Evolutionary conservation across 2,113 vertebrate species (phyloP).

Genomic region (Trachemys scripta): DNA sequence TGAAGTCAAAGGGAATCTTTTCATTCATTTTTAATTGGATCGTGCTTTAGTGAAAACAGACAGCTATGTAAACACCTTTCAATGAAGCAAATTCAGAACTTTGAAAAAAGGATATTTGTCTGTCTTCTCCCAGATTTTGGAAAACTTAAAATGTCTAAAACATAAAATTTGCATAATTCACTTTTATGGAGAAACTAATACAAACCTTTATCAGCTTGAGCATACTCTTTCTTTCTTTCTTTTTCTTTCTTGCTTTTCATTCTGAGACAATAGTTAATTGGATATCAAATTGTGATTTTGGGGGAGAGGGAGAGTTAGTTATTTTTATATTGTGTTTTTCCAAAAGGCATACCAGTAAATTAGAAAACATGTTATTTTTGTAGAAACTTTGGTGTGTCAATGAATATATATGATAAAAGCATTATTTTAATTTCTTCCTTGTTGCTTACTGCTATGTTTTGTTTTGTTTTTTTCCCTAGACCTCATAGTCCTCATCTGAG

Average conservation of each 20-base stretch:
- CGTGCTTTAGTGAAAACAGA: not conserved
- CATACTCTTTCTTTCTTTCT: not conserved
- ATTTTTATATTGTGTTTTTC: not conserved
- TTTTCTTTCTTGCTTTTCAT: not conserved
- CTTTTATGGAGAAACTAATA: not conserved
- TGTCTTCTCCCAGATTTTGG: not conserved
- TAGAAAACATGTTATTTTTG: not conserved
- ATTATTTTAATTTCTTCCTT: not conserved
- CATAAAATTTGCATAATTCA: not conserved
- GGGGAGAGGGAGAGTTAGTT: not conserved
- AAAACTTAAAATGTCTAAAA: not conserved
- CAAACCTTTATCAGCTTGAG: not conserved
- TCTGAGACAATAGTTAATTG: not conserved
- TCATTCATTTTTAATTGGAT: not conserved
- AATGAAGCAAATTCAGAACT: not conserved
- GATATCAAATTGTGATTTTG: not conserved
- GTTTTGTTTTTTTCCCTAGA: conserved; percentile 72
- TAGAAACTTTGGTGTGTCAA: not conserved
- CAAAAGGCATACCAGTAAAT: not conserved
- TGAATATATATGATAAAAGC: not conserved
- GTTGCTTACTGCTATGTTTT: not conserved
- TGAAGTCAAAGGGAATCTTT: not conserved
- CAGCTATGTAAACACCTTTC: not conserved
- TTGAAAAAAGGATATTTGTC: not conserved
- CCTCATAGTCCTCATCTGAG: conserved; percentile 87